A percentile compares a stretch with the other conserved stretches of the same genome.
Evolutionary conservation across 37 sponge, comb jelly and placozoan species (phyloP).

Genomic region (Tethya wilhelma): DNA sequence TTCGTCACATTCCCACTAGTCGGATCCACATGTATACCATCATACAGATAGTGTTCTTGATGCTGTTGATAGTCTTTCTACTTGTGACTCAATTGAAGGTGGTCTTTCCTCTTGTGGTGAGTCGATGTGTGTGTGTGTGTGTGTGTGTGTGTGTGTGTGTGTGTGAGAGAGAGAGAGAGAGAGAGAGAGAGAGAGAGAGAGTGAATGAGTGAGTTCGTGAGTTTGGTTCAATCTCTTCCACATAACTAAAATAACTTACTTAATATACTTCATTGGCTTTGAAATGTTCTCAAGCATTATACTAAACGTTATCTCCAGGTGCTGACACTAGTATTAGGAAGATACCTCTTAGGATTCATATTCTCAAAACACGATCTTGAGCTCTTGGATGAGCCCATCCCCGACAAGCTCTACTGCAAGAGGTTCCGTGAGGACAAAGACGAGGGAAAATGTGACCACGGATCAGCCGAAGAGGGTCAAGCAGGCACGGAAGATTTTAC

Average conservation of each 20-base stretch:
- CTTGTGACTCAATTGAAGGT: slow-evolving; percentile 45
- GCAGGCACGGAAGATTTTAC: not conserved
- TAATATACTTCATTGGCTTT: no score
- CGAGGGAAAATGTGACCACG: not conserved
- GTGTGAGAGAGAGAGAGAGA: no score
- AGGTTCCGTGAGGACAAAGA: not conserved
- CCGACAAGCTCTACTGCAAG: slow-evolving; percentile 55
- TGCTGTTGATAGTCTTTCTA: slow-evolving; percentile 53
- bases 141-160: not conserved
- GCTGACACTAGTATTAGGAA: slow-evolving; percentile 44
- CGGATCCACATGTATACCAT: slow-evolving; percentile 77
- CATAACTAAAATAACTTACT: no score
- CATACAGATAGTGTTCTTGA: slow-evolving; percentile 68
- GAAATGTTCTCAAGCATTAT: no score
- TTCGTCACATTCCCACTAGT: slow-evolving; percentile 77
- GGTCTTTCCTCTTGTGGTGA: slow-evolving; percentile 79
- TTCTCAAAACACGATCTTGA: slow-evolving; percentile 62
- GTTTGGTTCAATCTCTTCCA: no score
- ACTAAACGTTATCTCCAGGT: slow-evolving; percentile 22
- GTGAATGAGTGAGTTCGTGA: no score
- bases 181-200: no score
- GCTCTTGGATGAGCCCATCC: slow-evolving; percentile 75
- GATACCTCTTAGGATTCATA: slow-evolving; percentile 59
- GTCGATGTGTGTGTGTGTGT: not conserved
- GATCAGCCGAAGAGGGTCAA: not conserved